Evolutionary conservation across 2,797 vertebrate species (phyloP), one percentile per base, ranked within the genome.

Genomic region (Malurus leucopterus): DNA sequence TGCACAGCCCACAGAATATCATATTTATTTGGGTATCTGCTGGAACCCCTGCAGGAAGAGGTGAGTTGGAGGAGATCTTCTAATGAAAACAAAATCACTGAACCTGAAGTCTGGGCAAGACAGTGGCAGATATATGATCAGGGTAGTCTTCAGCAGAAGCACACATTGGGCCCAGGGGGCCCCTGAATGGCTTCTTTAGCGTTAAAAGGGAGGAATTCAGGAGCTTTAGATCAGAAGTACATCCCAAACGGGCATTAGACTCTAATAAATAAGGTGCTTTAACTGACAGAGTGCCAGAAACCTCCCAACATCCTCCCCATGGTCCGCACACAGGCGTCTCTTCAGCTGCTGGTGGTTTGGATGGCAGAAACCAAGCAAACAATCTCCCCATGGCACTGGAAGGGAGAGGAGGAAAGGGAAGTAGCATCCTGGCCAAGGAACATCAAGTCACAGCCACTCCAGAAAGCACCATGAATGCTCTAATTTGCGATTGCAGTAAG

Each of bases 241-340:
- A 88, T 88, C 83, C 87, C 83, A 89, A 22, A 41, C 6, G 30
- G 85, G 71, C 84, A 87, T 41, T 62, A 84, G 67, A 53, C 71
- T 71, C 73, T 57, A 88, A 88, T 92, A 95, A 95, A 91, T 51
- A 89, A 58, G 64, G 57, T 16, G 64, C 62, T 94, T 92, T 83
- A 90, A 11, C 64, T 76, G 89, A 90, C 46, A 54, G 73, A 84
- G 70, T 62, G 85, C 74, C 83, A 95, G 77, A 94, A 93, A 82
- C 47, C 74, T 93, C 90, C 85, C 69, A 70, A 68, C 43, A 51
- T 78, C 85, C 79, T 88, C 83, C 87, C 76, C 65, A 75, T 27
- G 18, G 64, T 62, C 67, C 61, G 61, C 82, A 84, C 8, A 54
- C 50, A 88, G 57, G 32, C 38, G 0, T 54, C 84, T 86, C 58